phyloP scores from a whole-genome alignment of 2,888 invertebrate genomes.

The Cremastinae sp. region DNA sequence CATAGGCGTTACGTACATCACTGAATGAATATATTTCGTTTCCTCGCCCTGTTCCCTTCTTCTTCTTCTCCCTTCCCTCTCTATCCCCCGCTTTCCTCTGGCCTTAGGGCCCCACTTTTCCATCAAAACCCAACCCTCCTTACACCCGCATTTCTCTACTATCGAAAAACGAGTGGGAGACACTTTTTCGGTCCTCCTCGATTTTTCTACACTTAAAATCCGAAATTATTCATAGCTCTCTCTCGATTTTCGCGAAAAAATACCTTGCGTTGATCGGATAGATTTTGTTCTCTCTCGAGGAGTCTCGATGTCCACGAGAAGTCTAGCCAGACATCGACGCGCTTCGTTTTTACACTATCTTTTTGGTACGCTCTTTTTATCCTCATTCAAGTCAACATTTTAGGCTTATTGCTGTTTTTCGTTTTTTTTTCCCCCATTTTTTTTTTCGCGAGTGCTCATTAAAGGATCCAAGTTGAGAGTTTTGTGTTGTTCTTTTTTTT shows the following conservation, averaged over 20 bases:
- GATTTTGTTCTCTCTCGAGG: slow-evolving; percentile 27
- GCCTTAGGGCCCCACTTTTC: slow-evolving; percentile 53
- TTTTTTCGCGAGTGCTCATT: too few relatives aligned
- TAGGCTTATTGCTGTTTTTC: too few relatives aligned
- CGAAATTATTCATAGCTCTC: slow-evolving; percentile 35
- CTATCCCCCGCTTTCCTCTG: slow-evolving; percentile 1
- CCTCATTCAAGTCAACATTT: too few relatives aligned
- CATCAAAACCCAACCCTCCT: slow-evolving; percentile 73
- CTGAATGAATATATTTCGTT: slow-evolving; percentile 40
- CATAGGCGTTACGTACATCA: slow-evolving; percentile 34
- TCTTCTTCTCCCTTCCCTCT: background rate
- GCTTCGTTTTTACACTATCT: too few relatives aligned
- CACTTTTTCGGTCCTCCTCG: slow-evolving; percentile 34
- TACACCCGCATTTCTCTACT: slow-evolving; percentile 72
- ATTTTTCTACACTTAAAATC: slow-evolving; percentile 46
- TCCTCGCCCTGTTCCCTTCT: slow-evolving; percentile 17
- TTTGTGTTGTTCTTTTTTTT: slow-evolving; percentile 28
- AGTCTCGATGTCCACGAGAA: too few relatives aligned
- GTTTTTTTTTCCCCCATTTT: too few relatives aligned
- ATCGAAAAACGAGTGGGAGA: slow-evolving; percentile 36
- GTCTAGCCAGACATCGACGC: background rate
- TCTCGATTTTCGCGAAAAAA: slow-evolving; percentile 27
- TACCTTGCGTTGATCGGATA: slow-evolving; percentile 15
- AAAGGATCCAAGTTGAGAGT: slow-evolving; percentile 9
- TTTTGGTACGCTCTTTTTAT: too few relatives aligned